These are phyloP conservation scores for Actenoides lindsayi DNA, from an alignment of 2,113 vertebrate species.

Conservation along the genomic window DNA sequence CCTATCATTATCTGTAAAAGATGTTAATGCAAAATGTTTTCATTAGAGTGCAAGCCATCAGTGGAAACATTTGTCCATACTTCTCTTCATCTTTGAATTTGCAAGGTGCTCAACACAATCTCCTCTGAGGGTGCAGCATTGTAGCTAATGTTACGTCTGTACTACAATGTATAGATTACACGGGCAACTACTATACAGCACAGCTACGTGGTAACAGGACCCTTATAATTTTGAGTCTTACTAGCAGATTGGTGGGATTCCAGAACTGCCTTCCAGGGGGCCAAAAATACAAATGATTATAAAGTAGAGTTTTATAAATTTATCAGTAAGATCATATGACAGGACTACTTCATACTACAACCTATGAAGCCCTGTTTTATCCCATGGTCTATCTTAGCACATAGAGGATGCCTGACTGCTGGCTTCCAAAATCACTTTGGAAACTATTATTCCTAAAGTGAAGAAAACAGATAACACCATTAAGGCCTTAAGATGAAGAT, in stretches of 20 bases:
- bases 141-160: neutral
- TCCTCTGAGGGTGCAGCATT: neutral
- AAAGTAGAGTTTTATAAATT: neutral
- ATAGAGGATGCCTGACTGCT: neutral
- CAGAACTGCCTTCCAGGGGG: neutral
- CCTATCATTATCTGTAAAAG: neutral
- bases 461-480: neutral
- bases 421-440: neutral
- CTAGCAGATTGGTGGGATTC: neutral
- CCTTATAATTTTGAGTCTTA: neutral
- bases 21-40: neutral
- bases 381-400: fast-evolving
- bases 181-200: neutral
- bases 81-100: neutral
- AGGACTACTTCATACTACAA: neutral
- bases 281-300: neutral
- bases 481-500: neutral
- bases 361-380: neutral
- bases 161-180: neutral
- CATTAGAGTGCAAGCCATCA: neutral
- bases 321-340: neutral
- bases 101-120: neutral
- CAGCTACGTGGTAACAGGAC: fast-evolving
- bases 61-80: neutral
- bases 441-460: neutral